Conservation (phyloP, 2,113 vertebrate species). For the Zonotrichia leucophrys region DNA sequence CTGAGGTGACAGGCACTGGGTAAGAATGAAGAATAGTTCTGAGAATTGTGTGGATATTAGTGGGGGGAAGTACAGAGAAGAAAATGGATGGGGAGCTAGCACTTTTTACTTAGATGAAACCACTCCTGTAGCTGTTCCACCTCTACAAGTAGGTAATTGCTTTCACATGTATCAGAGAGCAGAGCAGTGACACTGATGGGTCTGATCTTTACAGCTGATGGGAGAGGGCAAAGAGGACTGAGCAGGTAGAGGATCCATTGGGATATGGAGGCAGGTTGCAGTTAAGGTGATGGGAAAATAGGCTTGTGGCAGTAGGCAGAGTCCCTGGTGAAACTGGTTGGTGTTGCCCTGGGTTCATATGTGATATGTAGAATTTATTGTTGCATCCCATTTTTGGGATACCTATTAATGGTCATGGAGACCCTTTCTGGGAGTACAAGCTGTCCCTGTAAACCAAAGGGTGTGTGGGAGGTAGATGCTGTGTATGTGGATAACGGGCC, state of each 20-base stretch:
- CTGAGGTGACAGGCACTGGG: background rate
- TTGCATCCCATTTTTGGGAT: background rate
- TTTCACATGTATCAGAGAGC: background rate
- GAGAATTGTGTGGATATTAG: background rate
- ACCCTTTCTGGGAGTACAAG: background rate
- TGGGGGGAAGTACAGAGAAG: background rate
- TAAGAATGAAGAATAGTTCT: background rate
- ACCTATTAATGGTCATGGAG: background rate
- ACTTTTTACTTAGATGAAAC: background rate
- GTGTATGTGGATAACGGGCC: background rate
- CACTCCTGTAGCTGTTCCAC: background rate
- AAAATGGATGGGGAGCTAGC: background rate
- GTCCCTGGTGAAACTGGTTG: accelerated
- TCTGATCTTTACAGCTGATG: background rate
- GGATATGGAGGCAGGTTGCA: background rate
- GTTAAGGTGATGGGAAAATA: background rate
- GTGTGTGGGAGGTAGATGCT: background rate
- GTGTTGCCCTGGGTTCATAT: background rate
- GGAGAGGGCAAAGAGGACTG: background rate
- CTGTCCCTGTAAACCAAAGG: background rate
- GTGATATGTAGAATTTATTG: background rate
- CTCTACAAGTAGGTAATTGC: background rate
- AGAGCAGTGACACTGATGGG: background rate
- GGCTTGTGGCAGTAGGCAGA: background rate
- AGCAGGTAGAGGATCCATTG: background rate